A percentile compares a stretch with the other conserved stretches of the same genome.
phyloP scores from a whole-genome alignment of 1,140 invertebrate genomes.

The Cecropterus lyciades region DNA sequence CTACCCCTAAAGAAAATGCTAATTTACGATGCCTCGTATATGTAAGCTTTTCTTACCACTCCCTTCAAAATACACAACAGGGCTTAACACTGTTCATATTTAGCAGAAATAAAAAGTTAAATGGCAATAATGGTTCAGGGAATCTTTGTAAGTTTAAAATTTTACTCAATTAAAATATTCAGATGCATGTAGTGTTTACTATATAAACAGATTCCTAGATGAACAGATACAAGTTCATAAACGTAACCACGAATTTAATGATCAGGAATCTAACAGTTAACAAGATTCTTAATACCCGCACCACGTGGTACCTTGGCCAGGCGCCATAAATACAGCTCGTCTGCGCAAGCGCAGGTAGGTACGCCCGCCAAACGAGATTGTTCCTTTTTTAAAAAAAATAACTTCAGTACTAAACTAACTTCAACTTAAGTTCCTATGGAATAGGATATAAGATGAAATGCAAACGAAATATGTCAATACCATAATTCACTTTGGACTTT shows the following conservation, averaged over 20 bases:
- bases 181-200: background rate
- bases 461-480: constrained; percentile 47
- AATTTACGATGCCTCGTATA: no score
- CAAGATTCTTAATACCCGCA: constrained; percentile 74
- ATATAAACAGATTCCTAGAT: background rate
- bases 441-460: constrained; percentile 50
- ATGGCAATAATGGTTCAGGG: no score
- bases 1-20: no score
- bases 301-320: constrained; percentile 72
- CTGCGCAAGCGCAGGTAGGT: constrained; percentile 79
- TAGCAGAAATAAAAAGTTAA: no score
- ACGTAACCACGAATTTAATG: constrained; percentile 50
- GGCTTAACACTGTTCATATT: no score
- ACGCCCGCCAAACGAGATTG: constrained; percentile 81
- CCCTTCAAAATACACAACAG: no score
- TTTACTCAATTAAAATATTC: no score
- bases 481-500: constrained; percentile 81
- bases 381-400: constrained; percentile 77
- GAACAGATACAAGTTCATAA: constrained; percentile 7
- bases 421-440: constrained; percentile 36
- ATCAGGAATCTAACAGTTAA: constrained; percentile 73
- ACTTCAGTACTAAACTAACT: constrained; percentile 40
- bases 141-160: no score
- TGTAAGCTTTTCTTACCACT: no score
- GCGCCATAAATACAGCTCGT: constrained; percentile 82